Conservation (phyloP, 1,140 invertebrate species). For the Coenobita brevimanus region DNA sequence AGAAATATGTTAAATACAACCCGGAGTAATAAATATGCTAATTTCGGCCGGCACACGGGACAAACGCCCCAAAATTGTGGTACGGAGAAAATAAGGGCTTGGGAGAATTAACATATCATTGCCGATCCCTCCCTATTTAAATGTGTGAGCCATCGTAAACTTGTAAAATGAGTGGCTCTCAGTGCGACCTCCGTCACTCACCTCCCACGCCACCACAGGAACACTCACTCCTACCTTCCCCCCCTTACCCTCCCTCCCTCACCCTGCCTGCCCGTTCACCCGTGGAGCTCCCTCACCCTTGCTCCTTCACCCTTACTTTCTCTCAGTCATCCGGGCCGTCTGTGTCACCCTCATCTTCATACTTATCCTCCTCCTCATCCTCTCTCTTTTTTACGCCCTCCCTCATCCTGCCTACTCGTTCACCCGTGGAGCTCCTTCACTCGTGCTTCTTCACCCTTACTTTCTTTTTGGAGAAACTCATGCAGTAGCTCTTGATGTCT, state of each 20-base stretch:
- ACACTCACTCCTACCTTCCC: too few species aligned
- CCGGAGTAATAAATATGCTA: conserved; percentile 41
- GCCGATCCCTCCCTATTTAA: conserved; percentile 47
- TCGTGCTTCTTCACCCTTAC: too few species aligned
- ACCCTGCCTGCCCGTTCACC: conserved; percentile 18
- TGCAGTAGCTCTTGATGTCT: too few species aligned
- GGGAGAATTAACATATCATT: conserved; percentile 49
- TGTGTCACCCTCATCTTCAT: too few species aligned
- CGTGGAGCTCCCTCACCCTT: not conserved
- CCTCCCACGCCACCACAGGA: conserved; percentile 28
- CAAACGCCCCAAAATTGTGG: conserved; percentile 40
- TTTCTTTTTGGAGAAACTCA: too few species aligned
- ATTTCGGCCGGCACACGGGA: conserved; percentile 30
- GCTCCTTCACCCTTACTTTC: too few species aligned
- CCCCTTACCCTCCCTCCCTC: too few species aligned
- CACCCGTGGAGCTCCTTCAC: conserved; percentile 6
- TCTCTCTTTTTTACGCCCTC: too few species aligned
- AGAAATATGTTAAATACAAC: conserved; percentile 41
- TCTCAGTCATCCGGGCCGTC: too few species aligned
- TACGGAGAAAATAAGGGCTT: conserved; percentile 11
- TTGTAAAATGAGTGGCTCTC: conserved; percentile 50
- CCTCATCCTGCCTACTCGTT: not conserved
- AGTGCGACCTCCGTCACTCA: conserved; percentile 45
- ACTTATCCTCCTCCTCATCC: too few species aligned
- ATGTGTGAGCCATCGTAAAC: conserved; percentile 50